phyloP scores from a whole-genome alignment of 1,140 invertebrate species.

The Pararge aegeria region DNA sequence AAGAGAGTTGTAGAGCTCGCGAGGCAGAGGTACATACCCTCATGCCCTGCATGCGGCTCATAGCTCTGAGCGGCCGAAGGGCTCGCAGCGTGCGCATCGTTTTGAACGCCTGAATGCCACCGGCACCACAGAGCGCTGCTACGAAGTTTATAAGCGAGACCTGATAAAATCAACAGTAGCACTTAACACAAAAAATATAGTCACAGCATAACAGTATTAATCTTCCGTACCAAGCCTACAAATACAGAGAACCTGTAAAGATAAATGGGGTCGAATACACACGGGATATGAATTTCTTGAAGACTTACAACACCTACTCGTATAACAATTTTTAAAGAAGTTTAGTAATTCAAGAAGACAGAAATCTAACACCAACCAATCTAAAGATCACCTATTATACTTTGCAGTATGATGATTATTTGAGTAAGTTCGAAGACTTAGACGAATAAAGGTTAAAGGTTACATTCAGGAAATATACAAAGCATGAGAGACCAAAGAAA shows the following conservation, averaged over 20 bases:
- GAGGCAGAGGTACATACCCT: slow-evolving; percentile 88
- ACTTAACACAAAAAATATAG: slow-evolving; percentile 30
- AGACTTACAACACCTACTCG: slow-evolving; percentile 37
- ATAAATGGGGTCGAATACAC: neutral
- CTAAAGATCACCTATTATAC: neutral
- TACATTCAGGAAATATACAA: slow-evolving; percentile 31
- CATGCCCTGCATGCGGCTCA: slow-evolving; percentile 99
- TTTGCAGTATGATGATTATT: neutral
- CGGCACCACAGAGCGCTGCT: slow-evolving; percentile 94
- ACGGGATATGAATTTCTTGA: slow-evolving; percentile 15
- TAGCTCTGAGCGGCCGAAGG: slow-evolving; percentile 95
- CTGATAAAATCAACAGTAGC: slow-evolving; percentile 81
- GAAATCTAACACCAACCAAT: neutral
- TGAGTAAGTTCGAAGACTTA: neutral
- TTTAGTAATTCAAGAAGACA: slow-evolving; percentile 16
- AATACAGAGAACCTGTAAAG: slow-evolving; percentile 13
- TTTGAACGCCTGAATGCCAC: slow-evolving; percentile 98
- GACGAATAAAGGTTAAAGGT: neutral
- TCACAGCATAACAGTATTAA: slow-evolving; percentile 8
- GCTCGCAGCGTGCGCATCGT: slow-evolving; percentile 97
- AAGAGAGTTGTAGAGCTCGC: slow-evolving; percentile 35
- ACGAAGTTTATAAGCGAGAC: slow-evolving; percentile 98
- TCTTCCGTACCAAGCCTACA: slow-evolving; percentile 9
- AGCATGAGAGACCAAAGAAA: slow-evolving; percentile 38
- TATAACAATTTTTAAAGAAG: slow-evolving; percentile 11